Evolutionary conservation across 2,888 invertebrate genomes (phyloP).

Genomic region (Patella depressa): DNA sequence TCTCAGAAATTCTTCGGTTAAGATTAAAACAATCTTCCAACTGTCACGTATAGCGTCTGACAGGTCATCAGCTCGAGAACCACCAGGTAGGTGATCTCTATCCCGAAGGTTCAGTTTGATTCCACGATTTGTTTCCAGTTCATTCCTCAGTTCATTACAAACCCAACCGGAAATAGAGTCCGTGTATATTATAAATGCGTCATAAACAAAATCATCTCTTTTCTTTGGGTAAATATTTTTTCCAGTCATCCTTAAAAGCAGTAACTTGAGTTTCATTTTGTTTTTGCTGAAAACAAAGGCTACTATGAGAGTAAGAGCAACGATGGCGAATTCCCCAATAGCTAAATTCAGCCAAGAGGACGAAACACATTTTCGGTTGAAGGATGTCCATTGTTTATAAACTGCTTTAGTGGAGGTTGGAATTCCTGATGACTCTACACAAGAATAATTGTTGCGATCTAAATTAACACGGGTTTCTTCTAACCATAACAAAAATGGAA

Average conservation of each 20-base stretch:
- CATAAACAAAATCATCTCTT: neutral
- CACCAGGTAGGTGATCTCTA: neutral
- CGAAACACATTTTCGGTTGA: neutral
- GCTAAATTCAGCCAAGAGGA: neutral
- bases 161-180: neutral
- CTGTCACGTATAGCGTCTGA: neutral
- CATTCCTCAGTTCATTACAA: neutral
- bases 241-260: neutral
- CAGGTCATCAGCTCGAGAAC: neutral
- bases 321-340: neutral
- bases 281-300: neutral
- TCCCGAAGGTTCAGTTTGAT: neutral
- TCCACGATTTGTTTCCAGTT: neutral
- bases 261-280: neutral
- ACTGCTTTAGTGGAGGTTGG: neutral
- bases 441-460: neutral
- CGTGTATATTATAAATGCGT: neutral
- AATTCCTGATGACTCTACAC: neutral
- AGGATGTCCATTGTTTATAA: neutral
- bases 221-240: neutral
- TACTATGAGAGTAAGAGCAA: neutral
- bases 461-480: neutral
- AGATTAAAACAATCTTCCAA: neutral
- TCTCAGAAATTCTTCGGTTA: neutral
- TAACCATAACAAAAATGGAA: neutral